These are phyloP conservation scores for Nephrotoma flavescens DNA, from an alignment of 2,888 invertebrate genomes.

Conservation along the genomic window DNA sequence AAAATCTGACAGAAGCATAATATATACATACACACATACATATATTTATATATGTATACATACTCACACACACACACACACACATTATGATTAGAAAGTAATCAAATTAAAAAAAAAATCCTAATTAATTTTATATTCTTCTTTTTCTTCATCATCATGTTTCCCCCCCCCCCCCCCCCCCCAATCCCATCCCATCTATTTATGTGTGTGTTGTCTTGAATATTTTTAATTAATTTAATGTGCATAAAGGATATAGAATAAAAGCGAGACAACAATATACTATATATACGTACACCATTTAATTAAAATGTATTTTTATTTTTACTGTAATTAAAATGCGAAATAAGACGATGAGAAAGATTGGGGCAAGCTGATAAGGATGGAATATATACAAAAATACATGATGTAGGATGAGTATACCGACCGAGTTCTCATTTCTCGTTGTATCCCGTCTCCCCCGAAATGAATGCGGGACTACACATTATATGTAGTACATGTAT, in stretches of 20 bases:
- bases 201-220: not conserved
- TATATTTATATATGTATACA: not conserved
- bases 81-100: not conserved
- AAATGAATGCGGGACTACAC: not conserved
- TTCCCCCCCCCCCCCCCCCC: not conserved
- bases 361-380: not conserved
- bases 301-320: not conserved
- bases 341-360: not conserved
- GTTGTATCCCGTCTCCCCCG: not conserved
- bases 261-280: not conserved
- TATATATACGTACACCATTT: not conserved
- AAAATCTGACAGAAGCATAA: not conserved
- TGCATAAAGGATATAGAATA: not conserved
- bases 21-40: not conserved
- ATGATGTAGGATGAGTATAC: not conserved
- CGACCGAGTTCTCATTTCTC: not conserved
- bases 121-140: not conserved
- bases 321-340: not conserved
- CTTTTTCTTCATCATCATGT: not conserved
- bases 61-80: not conserved
- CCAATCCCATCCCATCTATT: not conserved
- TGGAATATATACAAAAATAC: not conserved
- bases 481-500: not conserved
- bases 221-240: not conserved
- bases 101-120: not conserved